Base-by-base conservation (phyloP, 2,888 invertebrate species). In the Drosophila demipolita region DNA sequence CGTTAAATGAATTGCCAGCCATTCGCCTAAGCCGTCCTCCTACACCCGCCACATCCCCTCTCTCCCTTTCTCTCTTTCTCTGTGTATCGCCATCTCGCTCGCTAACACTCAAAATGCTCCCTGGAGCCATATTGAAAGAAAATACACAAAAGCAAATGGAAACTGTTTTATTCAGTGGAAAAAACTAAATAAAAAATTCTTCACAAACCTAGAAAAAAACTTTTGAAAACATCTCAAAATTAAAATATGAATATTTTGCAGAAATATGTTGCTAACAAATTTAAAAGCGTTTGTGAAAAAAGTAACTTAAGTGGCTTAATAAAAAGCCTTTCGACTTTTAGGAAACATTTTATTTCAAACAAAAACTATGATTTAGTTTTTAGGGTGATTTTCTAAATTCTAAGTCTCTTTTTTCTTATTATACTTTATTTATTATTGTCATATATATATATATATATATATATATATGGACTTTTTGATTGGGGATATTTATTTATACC, bases 1-100 rank as follows among this genome's bases (percentile, higher is more conserved):
- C 70, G 67, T 76, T 70, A 76, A 73, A 73, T 73, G 75, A 82
- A 82, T 82, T 79, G 76, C 69, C 70, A 55, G 50, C 48, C 38
- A 53, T 15, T 48, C 12, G 11, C 8, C 38, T 36, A 45, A 4
- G 45, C 40, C 40, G 5, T 11, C 15, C 35, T 23, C 1, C 45
- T 29, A 1, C 45, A 7, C 7, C 12, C 12, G 3, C 20, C 3
- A 7, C 12, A 3, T 26, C 5, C 38, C 0, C 26, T 23, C n/a
- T 9, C 32, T 3, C 48, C 1, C 15, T 11, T 20, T 9, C 32
- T 17, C 66, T 17, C n/a, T 11, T 20, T 9, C 32, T 17, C 66
- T 17, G 35, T 11, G 20, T n/a, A 29, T 32, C n/a, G 26, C 57
- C 29, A n/a, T 29, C 20, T 6, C 38, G 4, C 7, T 63, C 23